phyloP scores from a whole-genome alignment of 2,797 vertebrate genomes.

The Peromyscus nudipes region DNA sequence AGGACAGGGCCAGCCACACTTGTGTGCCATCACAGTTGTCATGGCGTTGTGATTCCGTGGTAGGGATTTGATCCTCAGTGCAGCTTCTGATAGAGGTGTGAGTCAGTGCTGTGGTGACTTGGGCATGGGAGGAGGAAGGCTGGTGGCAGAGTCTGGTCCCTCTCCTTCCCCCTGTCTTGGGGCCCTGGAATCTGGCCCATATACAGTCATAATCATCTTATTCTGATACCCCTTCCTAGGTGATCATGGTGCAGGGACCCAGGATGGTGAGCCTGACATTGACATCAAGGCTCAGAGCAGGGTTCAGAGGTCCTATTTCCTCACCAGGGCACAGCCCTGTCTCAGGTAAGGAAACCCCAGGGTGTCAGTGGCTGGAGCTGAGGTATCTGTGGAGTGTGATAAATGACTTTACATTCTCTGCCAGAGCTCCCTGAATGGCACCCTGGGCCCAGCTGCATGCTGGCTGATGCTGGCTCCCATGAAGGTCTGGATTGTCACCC shows the following conservation, averaged over 20 bases:
- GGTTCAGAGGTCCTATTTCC: conserved; percentile 23
- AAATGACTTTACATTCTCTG: not conserved
- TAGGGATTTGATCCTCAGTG: not conserved
- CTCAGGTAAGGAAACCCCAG: conserved; percentile 66
- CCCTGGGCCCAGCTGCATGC: not conserved
- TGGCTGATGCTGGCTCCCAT: not conserved
- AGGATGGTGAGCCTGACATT: not conserved
- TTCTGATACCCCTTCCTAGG: conserved; percentile 21
- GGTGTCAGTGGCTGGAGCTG: not conserved
- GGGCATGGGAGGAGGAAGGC: not conserved
- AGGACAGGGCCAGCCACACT: not conserved
- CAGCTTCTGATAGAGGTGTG: not conserved
- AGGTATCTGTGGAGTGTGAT: not conserved
- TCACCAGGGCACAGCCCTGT: not conserved
- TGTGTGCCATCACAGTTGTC: not conserved
- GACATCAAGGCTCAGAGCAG: not conserved
- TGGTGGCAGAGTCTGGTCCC: not conserved
- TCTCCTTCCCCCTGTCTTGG: not conserved
- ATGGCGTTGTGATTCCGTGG: not conserved
- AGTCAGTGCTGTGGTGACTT: not conserved
- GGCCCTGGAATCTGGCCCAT: not conserved
- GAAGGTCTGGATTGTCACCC: not conserved
- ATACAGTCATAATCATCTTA: not conserved
- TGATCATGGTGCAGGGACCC: not conserved
- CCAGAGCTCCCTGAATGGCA: not conserved